Base-by-base conservation (phyloP, 2,888 invertebrate genomes). In the Callimorpha dominula region DNA sequence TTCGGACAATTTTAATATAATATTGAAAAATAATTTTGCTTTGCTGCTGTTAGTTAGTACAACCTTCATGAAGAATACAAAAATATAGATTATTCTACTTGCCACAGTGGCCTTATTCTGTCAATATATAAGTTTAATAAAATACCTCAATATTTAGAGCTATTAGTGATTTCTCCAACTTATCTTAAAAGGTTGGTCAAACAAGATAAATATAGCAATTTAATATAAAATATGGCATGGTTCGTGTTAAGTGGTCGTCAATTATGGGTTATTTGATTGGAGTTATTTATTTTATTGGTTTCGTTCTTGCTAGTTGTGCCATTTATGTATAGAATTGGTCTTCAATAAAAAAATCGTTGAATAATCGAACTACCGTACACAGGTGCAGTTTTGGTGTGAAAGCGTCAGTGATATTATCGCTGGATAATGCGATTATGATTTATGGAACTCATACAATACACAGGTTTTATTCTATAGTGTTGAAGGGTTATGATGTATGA, bases 231-330 rank as follows among this genome's bases (percentile, higher is more conserved):
- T 63, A 69, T 63, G 15, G 43, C 31, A 11, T 11, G 31, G 50
- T 50, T 63, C 69, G 69, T 69, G 63, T 63, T 69, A 49, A 69
- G n/a, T n/a, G 11, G n/a, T 50, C 69, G 63, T 65, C 65, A 54
- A 70, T 70, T 54, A 63, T 52, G 43, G 65, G 57, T 20, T 60
- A 49, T 43, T 70, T 70, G 43, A 65, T 64, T 54, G 43, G 52
- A 52, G 64, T 65, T 52, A 54, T 54, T 64, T 43, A 65, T 70
- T 70, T 70, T 70, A 70, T 70, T 70, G 50, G 20, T n/a, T 40
- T n/a, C 50, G 15, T 40, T 63, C 69, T 50, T 40, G 69, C 63
- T 69, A 49, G 40, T 14, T 14, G 60, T 60, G 31, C 31, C 31
- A 31, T 31, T 60, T 31, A 60, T 31, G 20, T 60, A 60, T 14